Conservation (phyloP, 2,888 invertebrate species). For the Dryadula phaetusa region DNA sequence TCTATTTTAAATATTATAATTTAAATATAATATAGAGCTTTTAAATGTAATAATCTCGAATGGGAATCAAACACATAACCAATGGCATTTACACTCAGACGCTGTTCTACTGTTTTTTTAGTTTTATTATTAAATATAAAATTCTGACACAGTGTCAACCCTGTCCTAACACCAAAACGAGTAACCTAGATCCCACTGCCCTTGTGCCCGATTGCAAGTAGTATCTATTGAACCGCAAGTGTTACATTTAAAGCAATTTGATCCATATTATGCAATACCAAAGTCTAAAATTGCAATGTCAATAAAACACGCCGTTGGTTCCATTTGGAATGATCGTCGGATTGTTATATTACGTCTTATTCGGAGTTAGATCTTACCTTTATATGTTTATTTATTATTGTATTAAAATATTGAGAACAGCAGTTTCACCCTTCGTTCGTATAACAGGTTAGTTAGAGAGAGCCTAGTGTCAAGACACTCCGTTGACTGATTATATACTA, state of each 20-base stretch:
- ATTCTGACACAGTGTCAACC: conserved; percentile 33
- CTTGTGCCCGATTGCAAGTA: conserved; percentile 51
- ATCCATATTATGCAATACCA: conserved; percentile 7
- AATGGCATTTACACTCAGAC: no score
- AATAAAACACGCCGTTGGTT: conserved; percentile 14
- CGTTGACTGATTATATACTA: no score
- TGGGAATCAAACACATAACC: no score
- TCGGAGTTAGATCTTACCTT: not conserved
- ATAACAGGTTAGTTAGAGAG: no score
- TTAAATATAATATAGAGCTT: no score
- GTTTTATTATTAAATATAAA: no score
- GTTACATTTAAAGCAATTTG: conserved; percentile 15
- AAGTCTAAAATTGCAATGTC: conserved; percentile 6
- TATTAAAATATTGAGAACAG: no score
- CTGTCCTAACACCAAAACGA: conserved; percentile 45
- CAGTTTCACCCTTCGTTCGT: no score
- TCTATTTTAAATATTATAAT: no score
- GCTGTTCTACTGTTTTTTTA: no score
- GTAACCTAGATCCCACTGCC: conserved; percentile 54
- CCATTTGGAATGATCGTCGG: conserved; percentile 24
- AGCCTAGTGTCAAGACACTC: no score
- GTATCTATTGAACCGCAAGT: conserved; percentile 34
- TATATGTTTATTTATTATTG: not conserved
- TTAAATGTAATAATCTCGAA: no score
- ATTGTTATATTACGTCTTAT: conserved; percentile 8